These are phyloP conservation scores for Todiramphus chloris DNA, from an alignment of 2,113 vertebrate genomes.

Conservation along the genomic window DNA sequence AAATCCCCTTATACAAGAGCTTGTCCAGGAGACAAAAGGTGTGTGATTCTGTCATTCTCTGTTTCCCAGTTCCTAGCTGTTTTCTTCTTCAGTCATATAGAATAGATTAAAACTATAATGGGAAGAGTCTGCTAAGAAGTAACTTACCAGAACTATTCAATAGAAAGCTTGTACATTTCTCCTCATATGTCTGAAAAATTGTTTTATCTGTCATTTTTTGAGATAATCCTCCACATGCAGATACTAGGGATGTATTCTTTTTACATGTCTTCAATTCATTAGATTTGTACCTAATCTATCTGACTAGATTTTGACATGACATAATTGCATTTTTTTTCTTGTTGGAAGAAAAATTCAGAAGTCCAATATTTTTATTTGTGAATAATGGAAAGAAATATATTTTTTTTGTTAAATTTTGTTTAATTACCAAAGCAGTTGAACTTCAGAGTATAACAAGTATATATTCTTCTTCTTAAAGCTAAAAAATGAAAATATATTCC, in stretches of 20 bases:
- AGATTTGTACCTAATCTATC: neutral
- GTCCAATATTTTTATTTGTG: neutral
- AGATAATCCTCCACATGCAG: neutral
- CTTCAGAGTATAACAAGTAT: neutral
- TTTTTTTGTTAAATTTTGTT: neutral
- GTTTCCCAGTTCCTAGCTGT: neutral
- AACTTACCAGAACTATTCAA: neutral
- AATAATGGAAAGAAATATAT: neutral
- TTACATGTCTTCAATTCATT: neutral
- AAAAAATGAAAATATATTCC: neutral
- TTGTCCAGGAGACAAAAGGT: neutral
- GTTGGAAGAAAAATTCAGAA: neutral
- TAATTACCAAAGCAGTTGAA: neutral
- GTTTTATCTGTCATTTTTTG: neutral
- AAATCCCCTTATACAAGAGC: neutral
- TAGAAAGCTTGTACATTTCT: neutral
- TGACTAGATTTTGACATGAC: neutral
- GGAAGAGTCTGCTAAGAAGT: neutral
- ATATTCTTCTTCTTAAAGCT: neutral
- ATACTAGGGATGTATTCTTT: neutral
- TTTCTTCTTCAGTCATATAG: neutral
- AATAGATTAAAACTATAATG: neutral
- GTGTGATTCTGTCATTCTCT: neutral
- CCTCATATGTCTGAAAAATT: neutral
- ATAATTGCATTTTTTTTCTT: neutral